Conservation (phyloP, 1,140 invertebrate species). For the Drosophila pectinifera region DNA sequence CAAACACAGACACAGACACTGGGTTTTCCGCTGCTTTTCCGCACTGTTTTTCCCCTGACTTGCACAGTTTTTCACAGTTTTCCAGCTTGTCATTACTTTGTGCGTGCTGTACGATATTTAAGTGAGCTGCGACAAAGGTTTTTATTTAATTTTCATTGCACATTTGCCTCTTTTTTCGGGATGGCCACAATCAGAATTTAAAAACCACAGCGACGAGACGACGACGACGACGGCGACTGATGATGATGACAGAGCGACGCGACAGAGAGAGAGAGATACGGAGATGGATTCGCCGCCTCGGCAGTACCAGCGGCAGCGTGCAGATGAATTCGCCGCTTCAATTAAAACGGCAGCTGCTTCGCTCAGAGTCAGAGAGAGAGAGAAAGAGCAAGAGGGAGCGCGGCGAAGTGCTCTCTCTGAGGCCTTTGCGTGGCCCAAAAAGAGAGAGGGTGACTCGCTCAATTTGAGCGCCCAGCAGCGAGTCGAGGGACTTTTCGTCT, state of each 20-base stretch:
- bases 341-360: slow-evolving; percentile 50
- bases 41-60: slow-evolving; percentile 15
- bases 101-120: slow-evolving; percentile 41
- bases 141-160: slow-evolving; percentile 55
- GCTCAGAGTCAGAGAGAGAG: slow-evolving; percentile 19
- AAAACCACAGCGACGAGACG: slow-evolving; percentile 75
- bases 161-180: slow-evolving; percentile 73
- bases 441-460: slow-evolving; percentile 54
- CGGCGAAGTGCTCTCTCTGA: slow-evolving; percentile 9
- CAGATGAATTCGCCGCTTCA: slow-evolving; percentile 31
- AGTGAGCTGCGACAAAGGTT: slow-evolving; percentile 5
- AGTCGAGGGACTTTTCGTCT: slow-evolving; percentile 46
- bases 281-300: slow-evolving; percentile 20
- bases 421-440: neutral
- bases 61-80: slow-evolving; percentile 6
- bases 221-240: slow-evolving; percentile 70
- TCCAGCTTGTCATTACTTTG: slow-evolving; percentile 20
- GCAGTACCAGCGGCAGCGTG: slow-evolving; percentile 3
- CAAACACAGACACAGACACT: slow-evolving; percentile 45
- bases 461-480: slow-evolving; percentile 46
- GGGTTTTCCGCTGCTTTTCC: slow-evolving; percentile 37
- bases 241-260: slow-evolving; percentile 67
- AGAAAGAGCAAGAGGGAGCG: slow-evolving; percentile 6
- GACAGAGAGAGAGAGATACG: slow-evolving; percentile 55
- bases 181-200: slow-evolving; percentile 78